Evolutionary conservation across 2,888 invertebrate species (phyloP).

Genomic region (Sarcophaga rosellei): DNA sequence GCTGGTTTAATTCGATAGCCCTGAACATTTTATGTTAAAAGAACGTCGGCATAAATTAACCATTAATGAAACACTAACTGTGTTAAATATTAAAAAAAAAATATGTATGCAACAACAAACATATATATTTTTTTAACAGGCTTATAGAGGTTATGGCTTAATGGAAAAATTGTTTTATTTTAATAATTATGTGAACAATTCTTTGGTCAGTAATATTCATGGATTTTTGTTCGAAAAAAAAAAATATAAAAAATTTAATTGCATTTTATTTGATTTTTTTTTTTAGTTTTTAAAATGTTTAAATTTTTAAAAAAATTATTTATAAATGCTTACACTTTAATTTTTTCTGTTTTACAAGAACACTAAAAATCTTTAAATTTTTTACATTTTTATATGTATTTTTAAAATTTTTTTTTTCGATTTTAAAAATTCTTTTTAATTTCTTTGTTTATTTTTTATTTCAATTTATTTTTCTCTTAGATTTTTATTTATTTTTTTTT

Average conservation of each 20-base stretch:
- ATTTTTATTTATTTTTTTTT: slow-evolving; percentile 1
- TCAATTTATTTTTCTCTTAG: background rate
- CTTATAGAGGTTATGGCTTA: slow-evolving; percentile 46
- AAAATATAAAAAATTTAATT: slow-evolving; percentile 66
- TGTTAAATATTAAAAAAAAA: background rate
- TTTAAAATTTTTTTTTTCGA: slow-evolving; percentile 18
- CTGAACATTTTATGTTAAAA: slow-evolving; percentile 58
- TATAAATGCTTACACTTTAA: slow-evolving; percentile 51
- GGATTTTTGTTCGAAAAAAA: background rate
- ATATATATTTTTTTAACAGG: slow-evolving; percentile 14
- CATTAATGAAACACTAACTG: slow-evolving; percentile 7
- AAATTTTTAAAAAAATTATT: background rate
- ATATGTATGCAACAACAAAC: slow-evolving; percentile 18
- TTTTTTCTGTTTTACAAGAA: slow-evolving; percentile 9
- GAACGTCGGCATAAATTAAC: slow-evolving; percentile 59
- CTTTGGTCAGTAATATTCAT: slow-evolving; percentile 49
- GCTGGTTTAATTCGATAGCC: slow-evolving; percentile 40
- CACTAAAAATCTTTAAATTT: background rate
- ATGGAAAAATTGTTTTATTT: background rate
- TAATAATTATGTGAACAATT: background rate
- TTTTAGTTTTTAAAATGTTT: slow-evolving; percentile 28
- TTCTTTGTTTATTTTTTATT: slow-evolving; percentile 22
- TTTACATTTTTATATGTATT: slow-evolving; percentile 56
- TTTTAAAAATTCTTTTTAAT: slow-evolving; percentile 33
- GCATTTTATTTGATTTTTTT: slow-evolving; percentile 53